Base-by-base conservation (phyloP, 2,113 vertebrate genomes). In the Fulmarus glacialis region DNA sequence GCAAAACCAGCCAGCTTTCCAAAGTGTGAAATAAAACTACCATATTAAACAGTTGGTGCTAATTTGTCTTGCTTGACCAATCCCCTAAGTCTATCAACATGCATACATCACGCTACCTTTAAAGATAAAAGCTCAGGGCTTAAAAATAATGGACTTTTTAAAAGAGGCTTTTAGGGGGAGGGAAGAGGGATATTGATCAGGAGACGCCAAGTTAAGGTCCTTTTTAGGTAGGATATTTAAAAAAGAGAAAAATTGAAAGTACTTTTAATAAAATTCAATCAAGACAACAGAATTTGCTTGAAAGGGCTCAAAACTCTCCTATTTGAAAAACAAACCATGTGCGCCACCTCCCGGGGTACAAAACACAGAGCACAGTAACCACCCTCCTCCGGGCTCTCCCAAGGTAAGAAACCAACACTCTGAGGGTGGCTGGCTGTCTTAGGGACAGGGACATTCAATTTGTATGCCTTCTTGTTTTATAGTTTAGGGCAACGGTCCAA, bases 291-390 rank as follows among this genome's bases (percentile, higher is more conserved):
- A 8, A 74, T 34, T 8, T 22, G 12, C 64, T 8, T 8, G 42
- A 5, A 32, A 70, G 34, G n/a, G 24, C 36, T 55, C 8, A 4
- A 4, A 79, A 1, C n/a, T 19, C 36, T 77, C 11, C 0, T 5
- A 8, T 24, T n/a, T 59, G 60, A 36, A 63, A 92, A 85, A 3
- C 83, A 73, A 87, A 38, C 36, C 94, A 21, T 11, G 96, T 73
- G 92, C 92, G 91, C 97, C 97, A 96, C 59, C 97, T 97, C 81
- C 91, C 55, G 97, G 90, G 78, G 23, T 18, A 48, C 27, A 15
- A 40, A 43, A 15, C 34, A 9, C 21, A 45, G 64, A 81, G 60
- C 86, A 42, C 16, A 16, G 52, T 5, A n/a, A 34, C 9, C 32
- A 22, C 24, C 24, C 45, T 11, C 8, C 21, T 50, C 56, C 12